Conservation (phyloP, 2,888 invertebrate genomes). For the Hirtodrosophila confusa region DNA sequence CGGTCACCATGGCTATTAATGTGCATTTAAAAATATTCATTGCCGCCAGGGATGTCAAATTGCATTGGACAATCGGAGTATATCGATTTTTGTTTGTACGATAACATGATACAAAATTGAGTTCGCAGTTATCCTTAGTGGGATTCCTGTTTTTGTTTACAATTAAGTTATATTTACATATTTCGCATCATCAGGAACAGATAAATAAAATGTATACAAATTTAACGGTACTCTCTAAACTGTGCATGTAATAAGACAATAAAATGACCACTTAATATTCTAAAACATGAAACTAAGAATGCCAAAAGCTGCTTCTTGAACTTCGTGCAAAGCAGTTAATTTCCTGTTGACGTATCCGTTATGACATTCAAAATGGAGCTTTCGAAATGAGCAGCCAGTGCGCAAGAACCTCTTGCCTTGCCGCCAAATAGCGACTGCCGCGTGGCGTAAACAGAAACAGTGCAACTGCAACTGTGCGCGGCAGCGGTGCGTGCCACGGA, state of each 20-base stretch:
- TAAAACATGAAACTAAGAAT: too few species aligned
- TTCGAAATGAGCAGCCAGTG: conserved; percentile 30
- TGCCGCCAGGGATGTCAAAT: conserved; percentile 30
- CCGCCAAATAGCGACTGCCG: conserved; percentile 61
- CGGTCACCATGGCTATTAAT: background rate
- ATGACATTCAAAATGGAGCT: conserved; percentile 31
- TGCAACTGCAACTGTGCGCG: conserved; percentile 74
- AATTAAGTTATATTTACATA: too few species aligned
- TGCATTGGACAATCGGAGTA: conserved; percentile 12
- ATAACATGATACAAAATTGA: background rate
- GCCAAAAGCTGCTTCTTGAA: conserved; percentile 1
- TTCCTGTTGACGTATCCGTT: conserved; percentile 18
- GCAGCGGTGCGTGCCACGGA: conserved; percentile 29
- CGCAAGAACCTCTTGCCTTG: conserved; percentile 62
- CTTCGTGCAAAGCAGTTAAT: conserved; percentile 30
- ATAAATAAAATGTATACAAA: too few species aligned
- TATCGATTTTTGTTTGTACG: conserved; percentile 11
- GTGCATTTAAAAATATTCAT: background rate
- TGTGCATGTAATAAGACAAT: too few species aligned
- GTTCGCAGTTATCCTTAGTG: background rate
- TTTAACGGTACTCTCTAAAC: too few species aligned
- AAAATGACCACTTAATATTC: too few species aligned
- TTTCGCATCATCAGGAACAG: too few species aligned
- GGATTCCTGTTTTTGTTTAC: too few species aligned
- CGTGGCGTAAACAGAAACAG: conserved; percentile 67